A percentile compares a stretch with the other conserved stretches of the same genome.
phyloP scores from a whole-genome alignment of 2,888 invertebrate genomes.

The Ectemnius lituratus region DNA sequence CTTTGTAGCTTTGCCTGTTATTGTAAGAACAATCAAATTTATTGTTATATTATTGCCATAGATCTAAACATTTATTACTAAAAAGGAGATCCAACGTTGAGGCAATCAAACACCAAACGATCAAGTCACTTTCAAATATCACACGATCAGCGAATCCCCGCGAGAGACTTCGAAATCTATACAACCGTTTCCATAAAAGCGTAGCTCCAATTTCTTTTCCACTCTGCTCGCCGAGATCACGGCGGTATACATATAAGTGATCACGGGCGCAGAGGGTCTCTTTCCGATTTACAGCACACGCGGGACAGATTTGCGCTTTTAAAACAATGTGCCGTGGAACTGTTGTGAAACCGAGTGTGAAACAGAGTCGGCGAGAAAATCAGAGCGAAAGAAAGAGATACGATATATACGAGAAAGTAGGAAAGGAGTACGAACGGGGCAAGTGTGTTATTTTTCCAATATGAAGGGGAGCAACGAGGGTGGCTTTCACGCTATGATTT shows the following conservation, averaged over 20 bases:
- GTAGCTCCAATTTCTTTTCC: constrained; percentile 28
- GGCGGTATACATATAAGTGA: no score
- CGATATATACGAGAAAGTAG: no score
- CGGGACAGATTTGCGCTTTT: constrained; percentile 74
- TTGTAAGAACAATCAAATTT: no score
- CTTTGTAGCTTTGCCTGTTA: no score
- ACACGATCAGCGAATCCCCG: constrained; percentile 32
- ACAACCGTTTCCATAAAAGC: constrained; percentile 42
- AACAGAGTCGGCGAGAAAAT: neutral
- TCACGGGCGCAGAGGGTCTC: constrained; percentile 2
- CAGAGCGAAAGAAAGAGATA: no score
- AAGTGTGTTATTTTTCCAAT: constrained; percentile 67
- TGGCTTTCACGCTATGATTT: constrained; percentile 61
- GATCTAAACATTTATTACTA: no score
- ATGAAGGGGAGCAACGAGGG: constrained; percentile 55
- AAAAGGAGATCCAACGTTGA: no score
- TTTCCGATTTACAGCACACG: constrained; percentile 72
- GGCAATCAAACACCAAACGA: no score
- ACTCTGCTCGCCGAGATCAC: constrained; percentile 17
- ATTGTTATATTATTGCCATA: no score
- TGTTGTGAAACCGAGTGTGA: constrained; percentile 49
- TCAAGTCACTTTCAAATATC: no score
- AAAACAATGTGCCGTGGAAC: constrained; percentile 72
- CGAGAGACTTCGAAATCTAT: constrained; percentile 36
- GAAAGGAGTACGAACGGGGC: no score